These are phyloP conservation scores for Nibea albiflora DNA, from an alignment of 2,113 vertebrate species.

Conservation along the genomic window DNA sequence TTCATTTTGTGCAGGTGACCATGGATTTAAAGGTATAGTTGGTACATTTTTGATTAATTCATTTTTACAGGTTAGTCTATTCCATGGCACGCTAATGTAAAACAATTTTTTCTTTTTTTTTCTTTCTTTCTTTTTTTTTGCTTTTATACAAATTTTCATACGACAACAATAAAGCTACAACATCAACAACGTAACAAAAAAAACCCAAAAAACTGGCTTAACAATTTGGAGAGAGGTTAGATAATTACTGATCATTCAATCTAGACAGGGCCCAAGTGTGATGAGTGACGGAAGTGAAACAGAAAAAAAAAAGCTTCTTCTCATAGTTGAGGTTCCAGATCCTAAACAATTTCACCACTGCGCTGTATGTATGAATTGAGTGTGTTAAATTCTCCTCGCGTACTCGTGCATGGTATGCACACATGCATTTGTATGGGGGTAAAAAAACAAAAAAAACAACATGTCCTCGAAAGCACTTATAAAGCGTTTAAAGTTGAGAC, in stretches of 20 bases:
- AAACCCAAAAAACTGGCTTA: slow-evolving; percentile 35
- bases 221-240: slow-evolving; percentile 56
- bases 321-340: slow-evolving; percentile 34
- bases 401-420: slow-evolving; percentile 19
- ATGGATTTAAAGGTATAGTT: slow-evolving; percentile 77
- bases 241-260: slow-evolving; percentile 41
- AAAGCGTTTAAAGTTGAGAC: slow-evolving; percentile 51
- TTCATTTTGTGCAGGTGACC: slow-evolving; percentile 82
- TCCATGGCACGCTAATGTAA: slow-evolving; percentile 70
- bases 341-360: slow-evolving; percentile 26
- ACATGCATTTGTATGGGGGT: slow-evolving; percentile 39
- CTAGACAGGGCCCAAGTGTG: slow-evolving; percentile 36
- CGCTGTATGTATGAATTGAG: slow-evolving; percentile 35
- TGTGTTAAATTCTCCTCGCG: slow-evolving; percentile 38
- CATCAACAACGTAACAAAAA: slow-evolving; percentile 48
- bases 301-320: slow-evolving; percentile 18
- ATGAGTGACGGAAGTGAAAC: slow-evolving; percentile 3
- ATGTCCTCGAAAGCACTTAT: slow-evolving; percentile 56
- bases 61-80: slow-evolving; percentile 64
- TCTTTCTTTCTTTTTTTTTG: background rate
- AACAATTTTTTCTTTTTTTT: slow-evolving; percentile 12
- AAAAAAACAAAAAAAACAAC: background rate
- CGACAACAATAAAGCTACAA: slow-evolving; percentile 74
- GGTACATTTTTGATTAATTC: slow-evolving; percentile 64
- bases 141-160: slow-evolving; percentile 58